These are phyloP conservation scores for Pocillopora damicornis DNA, from an alignment of 64 coral and sea anemone genomes.

Conservation along the genomic window DNA sequence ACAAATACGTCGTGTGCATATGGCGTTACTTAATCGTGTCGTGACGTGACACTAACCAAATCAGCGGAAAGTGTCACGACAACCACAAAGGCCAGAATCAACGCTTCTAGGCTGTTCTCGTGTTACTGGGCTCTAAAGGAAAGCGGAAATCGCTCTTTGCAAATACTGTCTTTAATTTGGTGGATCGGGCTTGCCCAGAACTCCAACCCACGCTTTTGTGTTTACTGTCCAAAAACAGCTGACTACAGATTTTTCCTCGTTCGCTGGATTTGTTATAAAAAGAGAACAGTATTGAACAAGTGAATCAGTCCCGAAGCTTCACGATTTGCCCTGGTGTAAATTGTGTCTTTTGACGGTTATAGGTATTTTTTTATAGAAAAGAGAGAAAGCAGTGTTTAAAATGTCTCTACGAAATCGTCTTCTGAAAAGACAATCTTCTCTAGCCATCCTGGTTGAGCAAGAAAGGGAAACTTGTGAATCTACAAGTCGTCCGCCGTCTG, in stretches of 20 bases:
- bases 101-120: not conserved
- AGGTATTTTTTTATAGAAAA: not conserved
- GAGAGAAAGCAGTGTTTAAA: not conserved
- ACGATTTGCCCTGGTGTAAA: no score
- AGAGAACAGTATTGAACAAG: not conserved
- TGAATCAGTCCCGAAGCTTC: no score
- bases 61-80: not conserved
- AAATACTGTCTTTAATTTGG: constrained; percentile 14
- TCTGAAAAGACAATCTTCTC: constrained; percentile 67
- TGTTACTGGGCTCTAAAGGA: not conserved
- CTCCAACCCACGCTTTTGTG: constrained; percentile 16
- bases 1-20: no score
- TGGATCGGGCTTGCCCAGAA: constrained; percentile 22
- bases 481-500: constrained; percentile 32
- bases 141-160: constrained; percentile 21
- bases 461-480: constrained; percentile 61
- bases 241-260: not conserved
- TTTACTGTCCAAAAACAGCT: not conserved
- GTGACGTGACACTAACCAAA: not conserved
- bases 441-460: constrained; percentile 69
- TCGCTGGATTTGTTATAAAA: not conserved
- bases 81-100: not conserved
- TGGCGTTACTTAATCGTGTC: not conserved
- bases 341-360: no score
- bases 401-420: constrained; percentile 27